A percentile compares a stretch with the other conserved stretches of the same genome.
These are phyloP conservation scores for Pantelozetes paolii DNA, from an alignment of 2,888 invertebrate species.

Conservation along the genomic window DNA sequence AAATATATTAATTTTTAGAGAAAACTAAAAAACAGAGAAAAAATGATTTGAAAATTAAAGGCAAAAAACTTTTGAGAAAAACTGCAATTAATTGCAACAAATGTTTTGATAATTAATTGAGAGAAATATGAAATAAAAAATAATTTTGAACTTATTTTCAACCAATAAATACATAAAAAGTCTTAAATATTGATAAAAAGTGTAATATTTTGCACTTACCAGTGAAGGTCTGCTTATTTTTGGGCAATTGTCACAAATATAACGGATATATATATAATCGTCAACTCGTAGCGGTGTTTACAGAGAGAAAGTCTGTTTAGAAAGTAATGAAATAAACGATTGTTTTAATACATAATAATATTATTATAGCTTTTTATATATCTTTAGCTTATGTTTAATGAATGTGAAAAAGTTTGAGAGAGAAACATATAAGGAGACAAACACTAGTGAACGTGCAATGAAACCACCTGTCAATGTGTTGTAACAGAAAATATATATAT, in stretches of 20 bases:
- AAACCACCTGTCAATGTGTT: conserved; percentile 27
- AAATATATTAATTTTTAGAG: neutral
- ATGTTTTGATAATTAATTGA: neutral
- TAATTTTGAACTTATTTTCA: too few species aligned
- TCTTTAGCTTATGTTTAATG: neutral
- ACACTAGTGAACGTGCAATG: neutral
- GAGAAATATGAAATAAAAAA: neutral
- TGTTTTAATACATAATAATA: neutral
- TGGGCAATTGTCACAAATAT: neutral
- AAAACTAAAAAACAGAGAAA: neutral
- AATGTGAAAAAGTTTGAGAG: neutral
- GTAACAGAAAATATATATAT: conserved; percentile 3
- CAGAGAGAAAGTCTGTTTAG: conserved; percentile 1
- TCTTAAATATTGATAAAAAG: too few species aligned
- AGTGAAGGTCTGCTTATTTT: neutral
- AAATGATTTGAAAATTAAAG: conserved; percentile 1
- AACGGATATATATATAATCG: neutral
- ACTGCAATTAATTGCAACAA: neutral
- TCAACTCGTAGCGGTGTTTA: neutral
- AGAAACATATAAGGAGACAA: conserved; percentile 20
- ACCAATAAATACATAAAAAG: too few species aligned
- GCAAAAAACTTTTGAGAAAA: neutral
- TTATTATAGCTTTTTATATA: neutral
- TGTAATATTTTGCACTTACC: too few species aligned
- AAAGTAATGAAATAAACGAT: neutral